A percentile compares a stretch with the other conserved stretches of the same genome.
Conservation (phyloP, 1,140 invertebrate genomes). For the Drosophila parvula region DNA sequence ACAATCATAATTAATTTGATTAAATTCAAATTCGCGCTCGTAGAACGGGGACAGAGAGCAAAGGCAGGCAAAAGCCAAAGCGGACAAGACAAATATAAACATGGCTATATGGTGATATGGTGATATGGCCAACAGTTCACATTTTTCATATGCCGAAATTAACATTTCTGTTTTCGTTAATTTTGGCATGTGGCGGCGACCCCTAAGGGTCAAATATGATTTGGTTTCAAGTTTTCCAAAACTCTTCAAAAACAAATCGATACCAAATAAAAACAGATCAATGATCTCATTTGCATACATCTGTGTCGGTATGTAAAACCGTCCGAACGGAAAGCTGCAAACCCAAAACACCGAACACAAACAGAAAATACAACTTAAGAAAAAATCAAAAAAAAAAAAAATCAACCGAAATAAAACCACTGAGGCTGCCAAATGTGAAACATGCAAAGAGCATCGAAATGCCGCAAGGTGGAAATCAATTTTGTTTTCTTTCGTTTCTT, state of each 20-base stretch:
- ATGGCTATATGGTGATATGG: constrained; percentile 18
- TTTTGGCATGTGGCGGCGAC: constrained; percentile 73
- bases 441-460: constrained; percentile 63
- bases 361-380: constrained; percentile 15
- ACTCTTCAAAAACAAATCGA: constrained; percentile 78
- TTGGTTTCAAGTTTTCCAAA: constrained; percentile 71
- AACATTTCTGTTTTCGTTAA: constrained; percentile 72
- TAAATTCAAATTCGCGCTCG: constrained; percentile 76
- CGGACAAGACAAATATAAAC: constrained; percentile 35
- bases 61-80: constrained; percentile 24
- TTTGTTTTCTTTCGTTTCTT: constrained; percentile 57
- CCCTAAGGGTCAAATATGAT: constrained; percentile 80
- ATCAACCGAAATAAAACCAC: constrained; percentile 27
- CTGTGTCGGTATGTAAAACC: constrained; percentile 23
- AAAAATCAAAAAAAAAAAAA: constrained; percentile 2
- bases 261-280: constrained; percentile 76
- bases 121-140: constrained; percentile 49
- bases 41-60: constrained; percentile 61
- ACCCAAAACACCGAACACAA: constrained; percentile 25
- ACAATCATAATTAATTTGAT: constrained; percentile 82
- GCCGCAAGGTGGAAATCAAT: constrained; percentile 79
- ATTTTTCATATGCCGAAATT: constrained; percentile 72
- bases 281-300: constrained; percentile 81
- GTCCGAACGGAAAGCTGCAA: constrained; percentile 28
- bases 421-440: constrained; percentile 70